Evolutionary conservation across 2,797 vertebrate genomes (phyloP).

Genomic region (Melanotaenia maccullochi): DNA sequence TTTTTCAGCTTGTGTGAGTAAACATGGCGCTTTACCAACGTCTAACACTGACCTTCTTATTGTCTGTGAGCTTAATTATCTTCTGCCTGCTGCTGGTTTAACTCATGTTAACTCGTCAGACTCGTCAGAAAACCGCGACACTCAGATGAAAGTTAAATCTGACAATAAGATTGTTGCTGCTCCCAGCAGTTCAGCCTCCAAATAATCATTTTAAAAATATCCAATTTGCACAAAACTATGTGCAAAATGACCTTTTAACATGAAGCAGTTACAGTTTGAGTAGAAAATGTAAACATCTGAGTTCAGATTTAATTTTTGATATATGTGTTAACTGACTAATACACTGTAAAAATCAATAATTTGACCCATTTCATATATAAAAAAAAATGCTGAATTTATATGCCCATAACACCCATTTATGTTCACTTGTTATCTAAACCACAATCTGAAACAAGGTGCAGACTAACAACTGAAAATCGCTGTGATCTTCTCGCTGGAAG

Average conservation of each 20-base stretch:
- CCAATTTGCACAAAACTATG: neutral
- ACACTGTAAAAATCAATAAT: neutral
- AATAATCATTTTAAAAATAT: neutral
- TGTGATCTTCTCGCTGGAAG: constrained; percentile 62
- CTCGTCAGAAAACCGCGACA: neutral
- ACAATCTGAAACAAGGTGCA: neutral
- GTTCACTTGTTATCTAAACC: neutral
- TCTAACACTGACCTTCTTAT: neutral
- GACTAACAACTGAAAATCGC: constrained; percentile 20
- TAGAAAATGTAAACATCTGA: constrained; percentile 7
- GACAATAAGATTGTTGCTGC: constrained; percentile 19
- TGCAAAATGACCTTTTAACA: neutral
- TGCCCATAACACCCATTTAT: constrained; percentile 12
- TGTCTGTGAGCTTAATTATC: neutral
- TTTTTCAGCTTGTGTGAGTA: neutral
- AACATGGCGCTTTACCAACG: neutral
- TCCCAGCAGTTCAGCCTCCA: constrained; percentile 25
- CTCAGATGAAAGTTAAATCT: neutral
- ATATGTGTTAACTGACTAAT: neutral
- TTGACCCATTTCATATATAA: neutral
- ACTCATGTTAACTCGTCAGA: neutral
- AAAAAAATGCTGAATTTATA: neutral
- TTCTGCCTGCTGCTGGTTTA: neutral
- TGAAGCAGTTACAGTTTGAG: neutral
- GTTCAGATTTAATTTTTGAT: neutral